phyloP scores from a whole-genome alignment of 2,797 vertebrate species.

The Ptychobarbus kaznakovi region DNA sequence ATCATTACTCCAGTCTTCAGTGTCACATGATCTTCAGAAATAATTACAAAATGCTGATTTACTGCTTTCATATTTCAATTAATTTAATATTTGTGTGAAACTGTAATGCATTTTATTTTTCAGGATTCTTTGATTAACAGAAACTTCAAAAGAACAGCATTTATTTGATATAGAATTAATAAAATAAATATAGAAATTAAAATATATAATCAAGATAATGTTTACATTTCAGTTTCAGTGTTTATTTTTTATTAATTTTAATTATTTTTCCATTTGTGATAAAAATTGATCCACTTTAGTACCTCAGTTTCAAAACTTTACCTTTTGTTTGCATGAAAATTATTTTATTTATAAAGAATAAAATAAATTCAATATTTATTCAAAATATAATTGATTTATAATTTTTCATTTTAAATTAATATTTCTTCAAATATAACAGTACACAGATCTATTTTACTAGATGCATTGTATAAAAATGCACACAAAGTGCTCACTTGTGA shows the following conservation, averaged over 20 bases:
- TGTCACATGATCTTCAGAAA: neutral
- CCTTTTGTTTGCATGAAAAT: neutral
- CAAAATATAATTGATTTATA: neutral
- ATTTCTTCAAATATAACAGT: neutral
- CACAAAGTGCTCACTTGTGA: neutral
- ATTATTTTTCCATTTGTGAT: neutral
- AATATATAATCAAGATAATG: neutral
- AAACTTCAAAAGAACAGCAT: neutral
- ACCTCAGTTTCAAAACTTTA: neutral
- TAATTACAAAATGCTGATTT: neutral
- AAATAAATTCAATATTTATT: neutral
- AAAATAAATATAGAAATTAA: neutral
- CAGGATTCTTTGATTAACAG: neutral
- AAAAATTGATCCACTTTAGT: neutral
- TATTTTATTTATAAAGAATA: no score
- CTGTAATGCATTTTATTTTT: neutral
- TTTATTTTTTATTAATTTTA: neutral
- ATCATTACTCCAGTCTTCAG: neutral
- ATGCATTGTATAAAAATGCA: neutral
- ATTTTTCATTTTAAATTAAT: neutral
- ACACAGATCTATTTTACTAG: neutral
- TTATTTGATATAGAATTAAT: neutral
- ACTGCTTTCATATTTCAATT: neutral
- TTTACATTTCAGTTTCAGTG: neutral
- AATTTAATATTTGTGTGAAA: no score